A percentile compares a stretch with the other conserved stretches of the same genome.
Evolutionary conservation across 2,797 vertebrate species (phyloP).

Genomic region (Pseudocheirus occidentalis): DNA sequence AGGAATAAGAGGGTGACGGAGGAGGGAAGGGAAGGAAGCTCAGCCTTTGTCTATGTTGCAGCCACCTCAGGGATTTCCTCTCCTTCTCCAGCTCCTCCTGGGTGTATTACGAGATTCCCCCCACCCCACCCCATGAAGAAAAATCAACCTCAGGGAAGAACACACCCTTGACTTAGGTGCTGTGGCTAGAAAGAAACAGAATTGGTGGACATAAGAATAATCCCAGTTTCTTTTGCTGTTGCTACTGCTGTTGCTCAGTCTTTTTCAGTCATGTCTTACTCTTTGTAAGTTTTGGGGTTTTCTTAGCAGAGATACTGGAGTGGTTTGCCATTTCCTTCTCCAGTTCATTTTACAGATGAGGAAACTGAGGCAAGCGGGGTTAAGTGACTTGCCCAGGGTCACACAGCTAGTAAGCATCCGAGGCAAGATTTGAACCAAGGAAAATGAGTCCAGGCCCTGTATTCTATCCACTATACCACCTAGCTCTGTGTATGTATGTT

Average conservation of each 20-base stretch:
- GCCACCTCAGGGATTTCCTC: too few relatives aligned
- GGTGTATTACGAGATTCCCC: background rate
- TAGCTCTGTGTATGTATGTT: background rate
- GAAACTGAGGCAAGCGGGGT: background rate
- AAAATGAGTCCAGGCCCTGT: background rate
- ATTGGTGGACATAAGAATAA: background rate
- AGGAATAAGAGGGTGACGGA: too few relatives aligned
- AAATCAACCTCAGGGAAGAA: background rate
- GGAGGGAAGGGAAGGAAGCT: too few relatives aligned
- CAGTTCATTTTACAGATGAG: background rate
- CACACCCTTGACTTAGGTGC: background rate
- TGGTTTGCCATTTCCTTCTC: background rate
- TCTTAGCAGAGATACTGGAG: background rate
- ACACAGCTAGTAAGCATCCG: background rate
- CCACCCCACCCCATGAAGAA: background rate
- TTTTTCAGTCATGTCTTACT: background rate
- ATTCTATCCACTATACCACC: background rate
- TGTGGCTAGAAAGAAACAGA: background rate
- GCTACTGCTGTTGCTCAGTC: background rate
- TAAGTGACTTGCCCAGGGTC: background rate
- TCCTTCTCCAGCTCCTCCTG: background rate
- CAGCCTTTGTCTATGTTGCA: too few relatives aligned
- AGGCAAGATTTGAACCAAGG: background rate
- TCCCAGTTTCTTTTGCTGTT: background rate
- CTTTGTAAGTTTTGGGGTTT: background rate